These are phyloP conservation scores for Psammodynastes pulverulentus DNA, from an alignment of 2,113 vertebrate species.

Conservation along the genomic window DNA sequence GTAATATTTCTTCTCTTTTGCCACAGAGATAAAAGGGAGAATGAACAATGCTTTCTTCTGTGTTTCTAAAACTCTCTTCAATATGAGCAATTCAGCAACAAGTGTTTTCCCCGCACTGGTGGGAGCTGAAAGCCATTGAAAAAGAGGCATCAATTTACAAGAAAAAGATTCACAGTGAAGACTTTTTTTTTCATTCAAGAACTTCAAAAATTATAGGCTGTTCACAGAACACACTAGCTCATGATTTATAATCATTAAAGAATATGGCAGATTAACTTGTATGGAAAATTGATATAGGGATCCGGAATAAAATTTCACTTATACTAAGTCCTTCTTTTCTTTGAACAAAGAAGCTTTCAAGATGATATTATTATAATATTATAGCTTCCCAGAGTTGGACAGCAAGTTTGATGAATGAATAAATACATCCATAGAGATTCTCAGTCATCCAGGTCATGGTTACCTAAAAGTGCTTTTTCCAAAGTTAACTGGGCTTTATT, in stretches of 20 bases:
- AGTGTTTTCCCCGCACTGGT: slow-evolving; percentile 98
- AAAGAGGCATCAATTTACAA: not conserved
- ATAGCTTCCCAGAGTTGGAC: not conserved
- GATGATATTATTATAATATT: not conserved
- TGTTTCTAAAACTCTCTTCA: slow-evolving; percentile 91
- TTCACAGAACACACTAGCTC: not conserved
- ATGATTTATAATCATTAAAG: not conserved
- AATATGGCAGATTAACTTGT: not conserved
- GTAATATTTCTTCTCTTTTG: slow-evolving; percentile 94
- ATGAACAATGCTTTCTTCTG: slow-evolving; percentile 92
- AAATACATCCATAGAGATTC: too few relatives aligned
- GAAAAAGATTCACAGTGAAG: not conserved
- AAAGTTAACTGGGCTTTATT: too few relatives aligned
- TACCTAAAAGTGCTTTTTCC: too few relatives aligned
- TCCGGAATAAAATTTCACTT: not conserved
- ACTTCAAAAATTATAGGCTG: not conserved
- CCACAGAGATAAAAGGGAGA: slow-evolving; percentile 94
- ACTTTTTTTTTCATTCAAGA: not conserved
- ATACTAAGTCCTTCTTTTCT: not conserved
- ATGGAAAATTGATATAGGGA: not conserved
- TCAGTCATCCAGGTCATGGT: too few relatives aligned
- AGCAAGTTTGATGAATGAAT: not conserved
- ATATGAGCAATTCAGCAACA: slow-evolving; percentile 89
- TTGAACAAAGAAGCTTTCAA: not conserved
- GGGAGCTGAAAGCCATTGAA: slow-evolving; percentile 75